Evolutionary conservation across 1,140 invertebrate genomes (phyloP), one percentile per base, ranked within the genome.

Genomic region (Drosophila leontia): DNA sequence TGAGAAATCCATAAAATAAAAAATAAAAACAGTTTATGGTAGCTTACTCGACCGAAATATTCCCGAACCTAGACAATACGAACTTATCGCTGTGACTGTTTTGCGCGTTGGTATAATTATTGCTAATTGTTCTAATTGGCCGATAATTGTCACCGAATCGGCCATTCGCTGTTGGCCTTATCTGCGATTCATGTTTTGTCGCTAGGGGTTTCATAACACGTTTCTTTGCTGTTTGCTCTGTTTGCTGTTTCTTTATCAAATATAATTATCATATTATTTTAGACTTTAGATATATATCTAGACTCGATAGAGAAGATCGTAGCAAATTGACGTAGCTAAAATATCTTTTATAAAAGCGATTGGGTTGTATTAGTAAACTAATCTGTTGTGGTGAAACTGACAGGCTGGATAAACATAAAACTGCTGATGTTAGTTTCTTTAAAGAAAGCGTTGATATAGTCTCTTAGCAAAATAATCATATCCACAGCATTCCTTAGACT

Each of bases 31-130:
- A 12, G 47, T 68, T 59, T 60, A 76, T 61, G 57, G 34, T 11
- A 34, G 26, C 4, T 60, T n/a, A 12, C 23, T 42, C 68, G 69
- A 17, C 26, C 13, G 56, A 68, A 50, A 51, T 23, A 42, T 23
- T 19, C 55, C 70, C 70, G 70, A 72, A 74, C 70, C 70, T 72
- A 74, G 67, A 74, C 70, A 74, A 74, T 26, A 72, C 29, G 37
- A 59, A 62, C 42, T 79, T 82, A 81, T 82, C 78, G 47, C 57
- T 19, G 42, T 13, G 55, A 47, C 37, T 53, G 56, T 5, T 56
- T 56, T 55, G 8, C 11, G 11, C 44, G 32, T 4, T 12, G 39
- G 9, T 67, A 32, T 55, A 70, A 55, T 70, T 70, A 68, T 56
- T 55, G 48, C 63, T 70, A 70, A 70, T 70, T 68, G 62, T 42